phyloP scores from a whole-genome alignment of 2,797 vertebrate genomes.

The Lophotriccus pileatus region DNA sequence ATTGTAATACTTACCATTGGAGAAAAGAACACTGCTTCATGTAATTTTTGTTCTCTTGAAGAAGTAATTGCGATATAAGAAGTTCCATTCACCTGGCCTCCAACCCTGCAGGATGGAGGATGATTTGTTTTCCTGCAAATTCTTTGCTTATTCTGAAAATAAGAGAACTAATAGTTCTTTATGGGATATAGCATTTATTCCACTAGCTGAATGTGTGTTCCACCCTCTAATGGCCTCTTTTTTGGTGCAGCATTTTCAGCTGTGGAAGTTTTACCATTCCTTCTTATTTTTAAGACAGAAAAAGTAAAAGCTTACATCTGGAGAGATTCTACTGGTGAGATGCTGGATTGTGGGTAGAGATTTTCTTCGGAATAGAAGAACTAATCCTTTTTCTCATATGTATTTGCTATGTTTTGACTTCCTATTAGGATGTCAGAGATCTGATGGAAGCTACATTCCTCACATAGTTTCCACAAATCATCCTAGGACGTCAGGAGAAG shows the following conservation, averaged over 20 bases:
- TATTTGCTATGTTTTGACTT: neutral
- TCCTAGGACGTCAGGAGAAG: neutral
- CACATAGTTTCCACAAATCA: neutral
- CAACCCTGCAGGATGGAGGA: neutral
- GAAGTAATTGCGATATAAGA: neutral
- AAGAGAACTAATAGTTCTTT: neutral
- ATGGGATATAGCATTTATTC: neutral
- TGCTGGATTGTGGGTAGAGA: accelerated
- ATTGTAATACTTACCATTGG: neutral
- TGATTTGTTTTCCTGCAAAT: neutral
- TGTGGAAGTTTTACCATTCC: neutral
- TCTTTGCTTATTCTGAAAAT: neutral
- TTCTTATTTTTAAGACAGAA: neutral
- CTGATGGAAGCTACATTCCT: neutral
- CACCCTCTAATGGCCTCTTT: neutral
- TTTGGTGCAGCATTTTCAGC: neutral
- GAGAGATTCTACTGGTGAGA: neutral
- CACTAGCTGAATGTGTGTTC: neutral
- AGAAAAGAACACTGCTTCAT: neutral
- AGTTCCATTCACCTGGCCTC: neutral
- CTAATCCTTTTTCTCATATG: accelerated
- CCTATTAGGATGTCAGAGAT: neutral
- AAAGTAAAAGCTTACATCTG: neutral
- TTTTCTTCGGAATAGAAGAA: neutral
- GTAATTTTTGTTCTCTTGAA: neutral